Evolutionary conservation across 2,888 invertebrate genomes (phyloP).

Genomic region (Athetis lepigone): DNA sequence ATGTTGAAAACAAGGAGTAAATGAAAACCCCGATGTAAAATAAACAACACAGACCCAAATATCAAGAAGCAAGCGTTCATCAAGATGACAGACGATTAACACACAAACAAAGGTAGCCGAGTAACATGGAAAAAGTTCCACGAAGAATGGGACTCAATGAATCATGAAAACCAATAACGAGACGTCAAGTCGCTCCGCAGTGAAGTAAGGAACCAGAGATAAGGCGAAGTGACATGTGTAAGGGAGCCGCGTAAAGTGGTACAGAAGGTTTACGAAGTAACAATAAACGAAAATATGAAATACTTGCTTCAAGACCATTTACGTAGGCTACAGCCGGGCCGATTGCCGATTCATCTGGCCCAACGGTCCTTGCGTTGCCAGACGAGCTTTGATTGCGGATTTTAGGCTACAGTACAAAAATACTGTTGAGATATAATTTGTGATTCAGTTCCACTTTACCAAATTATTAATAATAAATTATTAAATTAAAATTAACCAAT

Average conservation of each 20-base stretch:
- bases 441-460: not conserved
- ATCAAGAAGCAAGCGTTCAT: conserved; percentile 23
- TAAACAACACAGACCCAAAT: conserved; percentile 3
- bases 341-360: not conserved
- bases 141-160: conserved; percentile 43
- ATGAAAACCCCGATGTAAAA: not conserved
- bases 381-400: not conserved
- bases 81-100: conserved; percentile 43
- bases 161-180: conserved; percentile 54
- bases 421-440: not conserved
- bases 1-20: not conserved
- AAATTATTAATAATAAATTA: no score
- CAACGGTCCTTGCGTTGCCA: not conserved
- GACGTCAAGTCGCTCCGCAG: conserved; percentile 50
- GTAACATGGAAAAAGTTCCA: conserved; percentile 38
- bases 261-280: conserved; percentile 30
- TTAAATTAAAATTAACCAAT: no score
- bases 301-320: not conserved
- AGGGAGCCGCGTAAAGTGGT: not conserved
- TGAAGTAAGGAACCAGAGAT: conserved; percentile 45
- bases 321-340: not conserved
- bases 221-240: conserved; percentile 28
- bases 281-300: not conserved
- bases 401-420: not conserved
- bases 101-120: conserved; percentile 20